Evolutionary conservation across 2,113 vertebrate species (phyloP), one percentile per base, ranked within the genome.

Genomic region (Campylorhamphus procurvoides): DNA sequence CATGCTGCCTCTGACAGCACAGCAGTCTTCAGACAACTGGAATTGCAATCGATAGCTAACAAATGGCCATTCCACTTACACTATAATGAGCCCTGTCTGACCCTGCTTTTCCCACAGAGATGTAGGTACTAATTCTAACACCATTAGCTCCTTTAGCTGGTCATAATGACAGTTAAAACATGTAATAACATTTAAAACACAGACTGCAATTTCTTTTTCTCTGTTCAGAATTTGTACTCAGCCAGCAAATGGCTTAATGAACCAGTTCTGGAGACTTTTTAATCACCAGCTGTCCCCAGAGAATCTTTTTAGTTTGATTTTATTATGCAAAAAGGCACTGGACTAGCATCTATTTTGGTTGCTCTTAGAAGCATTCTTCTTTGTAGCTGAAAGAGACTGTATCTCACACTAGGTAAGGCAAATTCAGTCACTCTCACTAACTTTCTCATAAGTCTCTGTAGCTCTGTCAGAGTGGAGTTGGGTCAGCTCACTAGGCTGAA

Each of bases 151-250:
- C 87, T 76, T 81, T 92, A 94, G 50, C 79, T 77, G 59, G 75
- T 76, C 55, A 35, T 94, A 90, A 93, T 92, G 62, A 93, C 63
- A 89, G 77, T 80, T 94, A 94, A 85, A 96, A 83, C 75, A 93
- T 79, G 83, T 88, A 82, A 89, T 93, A 56, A 94, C 60, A 89
- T 86, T 96, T 93, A 94, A 96, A 96, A 94, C 49, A 84, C 59
- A 83, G 67, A 55, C 83, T 92, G 74, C 35, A 74, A 73, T 94
- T 97, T 93, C 84, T 74, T 95, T 80, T 90, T 62, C 56, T 89
- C 91, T 55, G 39, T 89, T 95, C 55, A 94, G 47, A 39, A 92
- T 96, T 96, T 90, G 87, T 81, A 35, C 86, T 92, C 94, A 93
- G 37, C n/a, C 58, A 79, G 52, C 42, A 92, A 93, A 95, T 7